These are phyloP conservation scores for Typhlichthys subterraneus DNA, from an alignment of 2,797 vertebrate genomes.

Conservation along the genomic window DNA sequence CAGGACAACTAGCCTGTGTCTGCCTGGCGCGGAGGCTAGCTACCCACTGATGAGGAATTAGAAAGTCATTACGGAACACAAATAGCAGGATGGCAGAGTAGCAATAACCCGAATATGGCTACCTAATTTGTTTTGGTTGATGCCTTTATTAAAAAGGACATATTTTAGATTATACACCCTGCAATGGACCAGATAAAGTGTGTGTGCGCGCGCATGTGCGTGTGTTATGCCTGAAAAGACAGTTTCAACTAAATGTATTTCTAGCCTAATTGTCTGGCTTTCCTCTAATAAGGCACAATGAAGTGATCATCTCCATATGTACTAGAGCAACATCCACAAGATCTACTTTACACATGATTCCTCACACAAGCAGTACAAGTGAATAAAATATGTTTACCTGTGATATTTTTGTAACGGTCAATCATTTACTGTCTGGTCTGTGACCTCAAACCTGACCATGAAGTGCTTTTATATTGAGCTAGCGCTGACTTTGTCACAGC, in stretches of 20 bases:
- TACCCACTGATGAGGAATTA: conserved; percentile 85
- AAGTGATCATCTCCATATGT: background rate
- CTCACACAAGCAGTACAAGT: too few species aligned
- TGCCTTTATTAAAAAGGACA: background rate
- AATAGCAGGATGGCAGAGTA: conserved; percentile 74
- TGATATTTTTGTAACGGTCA: background rate
- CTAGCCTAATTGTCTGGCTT: background rate
- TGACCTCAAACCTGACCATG: too few species aligned
- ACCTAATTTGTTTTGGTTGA: conserved; percentile 42
- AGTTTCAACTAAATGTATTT: background rate
- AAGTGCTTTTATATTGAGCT: too few species aligned
- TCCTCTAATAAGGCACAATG: background rate
- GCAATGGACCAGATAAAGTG: background rate
- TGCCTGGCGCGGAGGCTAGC: conserved; percentile 81
- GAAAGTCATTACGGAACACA: conserved; percentile 87
- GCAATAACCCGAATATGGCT: conserved; percentile 50
- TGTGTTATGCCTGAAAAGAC: background rate
- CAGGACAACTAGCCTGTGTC: conserved; percentile 73
- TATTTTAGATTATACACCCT: background rate
- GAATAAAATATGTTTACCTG: background rate
- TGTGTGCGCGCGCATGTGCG: background rate
- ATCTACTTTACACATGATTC: too few species aligned
- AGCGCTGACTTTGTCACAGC: conserved; percentile 9
- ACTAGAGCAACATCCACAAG: too few species aligned
- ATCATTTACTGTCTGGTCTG: background rate